phyloP scores from a whole-genome alignment of 2,113 vertebrate species.

The Alligator sinensis region DNA sequence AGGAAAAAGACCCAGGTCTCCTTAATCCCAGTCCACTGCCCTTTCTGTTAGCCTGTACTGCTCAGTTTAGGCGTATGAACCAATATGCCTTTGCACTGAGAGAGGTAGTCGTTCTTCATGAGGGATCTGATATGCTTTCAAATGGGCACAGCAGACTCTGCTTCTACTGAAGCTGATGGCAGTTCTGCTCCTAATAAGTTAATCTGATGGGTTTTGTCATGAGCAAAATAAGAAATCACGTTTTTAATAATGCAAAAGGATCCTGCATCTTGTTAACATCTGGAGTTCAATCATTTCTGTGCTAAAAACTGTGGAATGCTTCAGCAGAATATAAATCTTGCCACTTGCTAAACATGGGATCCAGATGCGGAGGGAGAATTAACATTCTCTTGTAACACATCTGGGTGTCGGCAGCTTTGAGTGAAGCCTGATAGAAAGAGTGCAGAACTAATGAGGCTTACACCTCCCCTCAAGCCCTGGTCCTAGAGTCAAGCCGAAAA shows the following conservation, averaged over 20 bases:
- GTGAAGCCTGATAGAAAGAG: conserved; percentile 60
- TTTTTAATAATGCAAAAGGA: conserved; percentile 85
- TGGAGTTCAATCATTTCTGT: conserved; percentile 86
- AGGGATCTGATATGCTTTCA: conserved; percentile 4
- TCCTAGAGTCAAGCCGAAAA: conserved; percentile 56
- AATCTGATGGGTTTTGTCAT: conserved; percentile 85
- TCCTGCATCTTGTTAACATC: conserved; percentile 87
- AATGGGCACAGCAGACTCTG: conserved; percentile 6
- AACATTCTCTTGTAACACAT: conserved; percentile 78
- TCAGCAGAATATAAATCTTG: conserved; percentile 87
- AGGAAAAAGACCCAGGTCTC: neutral
- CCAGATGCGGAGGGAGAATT: conserved; percentile 81
- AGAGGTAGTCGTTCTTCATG: conserved; percentile 5
- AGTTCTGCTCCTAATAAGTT: conserved; percentile 80
- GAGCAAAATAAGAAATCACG: conserved; percentile 85
- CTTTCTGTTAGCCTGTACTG: neutral
- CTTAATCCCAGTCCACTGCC: neutral
- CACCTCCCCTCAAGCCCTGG: conserved; percentile 39
- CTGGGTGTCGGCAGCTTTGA: conserved; percentile 74
- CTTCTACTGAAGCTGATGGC: conserved; percentile 65
- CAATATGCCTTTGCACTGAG: neutral
- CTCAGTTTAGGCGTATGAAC: neutral
- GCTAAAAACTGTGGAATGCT: conserved; percentile 85
- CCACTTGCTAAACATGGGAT: conserved; percentile 80
- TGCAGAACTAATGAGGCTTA: conserved; percentile 63